Base-by-base conservation (phyloP, 2,113 vertebrate species). In the Rhipidura dahli region DNA sequence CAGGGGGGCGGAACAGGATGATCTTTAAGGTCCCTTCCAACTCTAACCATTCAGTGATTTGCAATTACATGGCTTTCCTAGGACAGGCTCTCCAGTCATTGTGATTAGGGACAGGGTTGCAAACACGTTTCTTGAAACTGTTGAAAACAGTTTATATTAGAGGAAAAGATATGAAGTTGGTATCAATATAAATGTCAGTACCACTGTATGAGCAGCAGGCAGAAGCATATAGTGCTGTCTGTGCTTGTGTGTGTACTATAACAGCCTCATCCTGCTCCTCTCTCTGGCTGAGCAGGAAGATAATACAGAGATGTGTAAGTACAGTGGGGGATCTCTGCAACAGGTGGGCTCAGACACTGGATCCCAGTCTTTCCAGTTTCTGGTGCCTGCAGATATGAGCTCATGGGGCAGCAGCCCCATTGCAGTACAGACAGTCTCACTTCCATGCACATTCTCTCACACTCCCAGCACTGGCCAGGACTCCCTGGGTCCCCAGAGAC, bases 221-320 rank as follows among this genome's bases (percentile, higher is more conserved):
- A 65, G 35, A 57, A 57, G 13, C 24, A 26, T 0, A 0, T 42
- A 31, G 21, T 50, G 31, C 13, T 68, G 12, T 50, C 26, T 76
- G 5, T 76, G 53, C 37, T 27, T 50, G 17, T 68, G 44, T 30
- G 26, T 66, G 21, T 37, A 37, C 17, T 50, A 0, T 21, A 65
- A 42, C 30, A 76, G 30, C 13, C 37, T 68, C 26, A 18, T 14
- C 44, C 71, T 68, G 44, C 37, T 76, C 31, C 26, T 50, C 13
- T 57, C 35, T 50, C 26, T 76, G 61, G 35, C 61, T 86, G 37
- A 77, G 31, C 53, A 59, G 53, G 42, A 31, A 42, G 35, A 14
- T 31, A 26, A 31, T 59, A 37, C 26, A 76, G 51, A 50, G 11
- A 21, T 59, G 9, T 27, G 0, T 27, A 44, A 66, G 14, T 66